Evolutionary conservation across 2,113 vertebrate genomes (phyloP).

Genomic region (Trematocara nigrifrons): DNA sequence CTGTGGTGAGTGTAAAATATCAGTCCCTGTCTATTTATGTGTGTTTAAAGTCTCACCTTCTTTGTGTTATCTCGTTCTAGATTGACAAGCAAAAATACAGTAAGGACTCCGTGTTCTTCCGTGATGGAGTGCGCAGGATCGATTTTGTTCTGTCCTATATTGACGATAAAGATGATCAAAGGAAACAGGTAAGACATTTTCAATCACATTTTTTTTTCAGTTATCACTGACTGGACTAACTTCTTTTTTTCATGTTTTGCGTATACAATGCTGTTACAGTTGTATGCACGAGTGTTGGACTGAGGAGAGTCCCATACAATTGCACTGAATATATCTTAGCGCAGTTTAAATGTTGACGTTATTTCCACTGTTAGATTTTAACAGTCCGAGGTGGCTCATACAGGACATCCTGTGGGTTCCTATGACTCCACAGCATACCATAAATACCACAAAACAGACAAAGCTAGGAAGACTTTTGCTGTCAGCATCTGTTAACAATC

Average conservation of each 20-base stretch:
- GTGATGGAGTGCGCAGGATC: slow-evolving; percentile 86
- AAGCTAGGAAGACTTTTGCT: neutral
- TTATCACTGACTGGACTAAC: neutral
- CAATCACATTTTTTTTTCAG: neutral
- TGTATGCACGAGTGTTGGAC: neutral
- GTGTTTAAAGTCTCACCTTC: neutral
- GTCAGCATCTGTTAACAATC: neutral
- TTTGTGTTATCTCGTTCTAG: slow-evolving; percentile 20
- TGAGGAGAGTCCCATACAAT: neutral
- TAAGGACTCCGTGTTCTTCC: slow-evolving; percentile 92
- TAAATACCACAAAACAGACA: slow-evolving; percentile 32
- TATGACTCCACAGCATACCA: neutral
- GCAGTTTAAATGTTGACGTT: neutral
- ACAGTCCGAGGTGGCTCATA: neutral
- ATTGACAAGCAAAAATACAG: slow-evolving; percentile 58
- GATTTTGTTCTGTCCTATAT: slow-evolving; percentile 93
- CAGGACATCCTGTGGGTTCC: neutral
- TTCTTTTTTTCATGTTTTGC: neutral
- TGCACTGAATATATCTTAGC: neutral
- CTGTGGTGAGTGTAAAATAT: neutral
- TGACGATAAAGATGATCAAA: slow-evolving; percentile 85
- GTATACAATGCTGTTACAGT: neutral
- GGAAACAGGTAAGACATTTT: slow-evolving; percentile 78
- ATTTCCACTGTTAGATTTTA: neutral
- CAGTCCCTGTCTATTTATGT: neutral